Evolutionary conservation across 1,140 invertebrate genomes (phyloP).

Genomic region (Archegozetes longisetosus): DNA sequence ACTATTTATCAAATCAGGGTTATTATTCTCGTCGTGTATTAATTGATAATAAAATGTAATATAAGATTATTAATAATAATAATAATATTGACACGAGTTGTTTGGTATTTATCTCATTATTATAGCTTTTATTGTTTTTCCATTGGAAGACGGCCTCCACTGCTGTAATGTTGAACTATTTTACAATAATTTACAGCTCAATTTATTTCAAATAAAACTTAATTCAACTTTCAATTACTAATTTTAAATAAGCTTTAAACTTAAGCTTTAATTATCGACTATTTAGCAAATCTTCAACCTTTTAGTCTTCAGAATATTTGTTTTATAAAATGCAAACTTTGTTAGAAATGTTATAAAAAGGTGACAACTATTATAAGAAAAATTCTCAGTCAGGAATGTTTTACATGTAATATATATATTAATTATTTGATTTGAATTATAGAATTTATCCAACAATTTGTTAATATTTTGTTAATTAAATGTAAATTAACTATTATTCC

Average conservation of each 20-base stretch:
- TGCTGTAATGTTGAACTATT: background rate
- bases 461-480: background rate
- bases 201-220: background rate
- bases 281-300: too few species aligned
- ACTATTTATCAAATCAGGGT: background rate
- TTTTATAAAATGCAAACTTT: too few species aligned
- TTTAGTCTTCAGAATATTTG: too few species aligned
- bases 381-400: background rate
- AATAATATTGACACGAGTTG: background rate
- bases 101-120: background rate
- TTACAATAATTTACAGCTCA: too few species aligned
- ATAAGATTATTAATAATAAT: background rate
- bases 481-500: too few species aligned
- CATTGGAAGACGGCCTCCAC: background rate
- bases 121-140: background rate
- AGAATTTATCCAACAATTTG: background rate
- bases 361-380: too few species aligned
- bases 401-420: background rate
- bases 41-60: background rate
- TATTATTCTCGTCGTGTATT: background rate
- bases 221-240: background rate
- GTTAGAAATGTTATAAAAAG: too few species aligned
- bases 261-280: too few species aligned
- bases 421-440: background rate
- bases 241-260: background rate